Percentiles rank a stretch among this genome's conserved stretches.
Evolutionary conservation across 2,888 invertebrate species (phyloP).

Genomic region (Trachelus troglodyta): DNA sequence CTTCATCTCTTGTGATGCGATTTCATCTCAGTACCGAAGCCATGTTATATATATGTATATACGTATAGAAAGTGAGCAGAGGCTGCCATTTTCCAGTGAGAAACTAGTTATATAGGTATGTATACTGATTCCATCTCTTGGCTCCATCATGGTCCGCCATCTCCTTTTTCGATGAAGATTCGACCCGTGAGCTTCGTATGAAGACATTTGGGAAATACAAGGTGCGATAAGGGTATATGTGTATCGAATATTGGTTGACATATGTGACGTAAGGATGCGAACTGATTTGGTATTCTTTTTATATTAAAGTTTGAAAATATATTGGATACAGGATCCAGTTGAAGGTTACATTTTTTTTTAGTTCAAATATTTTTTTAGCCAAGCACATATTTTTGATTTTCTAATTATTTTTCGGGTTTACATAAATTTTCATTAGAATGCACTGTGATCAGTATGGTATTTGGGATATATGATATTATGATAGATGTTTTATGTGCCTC

Average conservation of each 20-base stretch:
- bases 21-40: constrained; percentile 21
- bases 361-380: neutral
- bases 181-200: neutral
- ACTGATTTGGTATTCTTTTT: neutral
- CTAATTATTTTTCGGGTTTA: neutral
- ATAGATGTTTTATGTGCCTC: neutral
- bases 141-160: neutral
- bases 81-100: neutral
- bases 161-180: neutral
- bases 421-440: no score
- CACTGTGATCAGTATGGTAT: neutral
- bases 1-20: constrained; percentile 21
- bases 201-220: neutral
- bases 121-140: neutral
- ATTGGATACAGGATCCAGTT: neutral
- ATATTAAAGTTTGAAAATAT: neutral
- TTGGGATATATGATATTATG: neutral
- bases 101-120: neutral
- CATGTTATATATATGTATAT: neutral
- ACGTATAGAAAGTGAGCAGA: neutral
- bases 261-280: neutral
- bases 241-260: neutral
- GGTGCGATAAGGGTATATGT: neutral
- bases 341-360: no score
- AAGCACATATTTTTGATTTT: neutral